Conservation (phyloP, 2,888 invertebrate genomes). For the Crematogaster levior region DNA sequence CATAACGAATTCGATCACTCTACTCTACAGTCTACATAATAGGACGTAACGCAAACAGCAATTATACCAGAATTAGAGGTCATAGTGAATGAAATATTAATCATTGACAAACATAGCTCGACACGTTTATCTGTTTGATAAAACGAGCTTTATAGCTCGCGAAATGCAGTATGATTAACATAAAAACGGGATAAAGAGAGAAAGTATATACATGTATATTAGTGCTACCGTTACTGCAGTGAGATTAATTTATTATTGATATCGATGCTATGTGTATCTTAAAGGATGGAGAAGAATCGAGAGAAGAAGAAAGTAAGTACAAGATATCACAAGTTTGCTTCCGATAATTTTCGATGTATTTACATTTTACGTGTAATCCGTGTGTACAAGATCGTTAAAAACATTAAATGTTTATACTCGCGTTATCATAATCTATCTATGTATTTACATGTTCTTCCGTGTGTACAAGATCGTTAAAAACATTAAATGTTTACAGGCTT, state of each 20-base stretch:
- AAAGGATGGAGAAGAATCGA: constrained; percentile 24
- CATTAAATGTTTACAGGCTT: constrained; percentile 84
- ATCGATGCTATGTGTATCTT: neutral
- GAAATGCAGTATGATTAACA: neutral
- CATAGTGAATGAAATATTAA: constrained; percentile 9
- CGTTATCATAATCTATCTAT: constrained; percentile 83
- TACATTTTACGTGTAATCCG: constrained; percentile 83
- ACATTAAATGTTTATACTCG: constrained; percentile 84
- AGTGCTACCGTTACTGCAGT: neutral
- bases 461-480: constrained; percentile 85
- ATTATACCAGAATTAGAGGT: constrained; percentile 12
- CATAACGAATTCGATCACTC: neutral
- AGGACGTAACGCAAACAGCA: neutral
- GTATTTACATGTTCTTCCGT: constrained; percentile 83
- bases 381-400: constrained; percentile 85
- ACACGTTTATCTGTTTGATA: constrained; percentile 23
- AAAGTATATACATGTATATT: neutral
- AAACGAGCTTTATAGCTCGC: neutral
- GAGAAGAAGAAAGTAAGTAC: constrained; percentile 61
- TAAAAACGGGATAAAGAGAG: constrained; percentile 1
- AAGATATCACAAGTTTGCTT: constrained; percentile 69
- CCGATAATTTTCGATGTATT: constrained; percentile 84
- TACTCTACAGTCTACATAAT: no score
- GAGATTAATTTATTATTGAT: constrained; percentile 12
- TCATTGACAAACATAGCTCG: constrained; percentile 2